Evolutionary conservation across 1,140 invertebrate species (phyloP), one percentile per base, ranked within the genome.

Genomic region (Drosophila arizonae): DNA sequence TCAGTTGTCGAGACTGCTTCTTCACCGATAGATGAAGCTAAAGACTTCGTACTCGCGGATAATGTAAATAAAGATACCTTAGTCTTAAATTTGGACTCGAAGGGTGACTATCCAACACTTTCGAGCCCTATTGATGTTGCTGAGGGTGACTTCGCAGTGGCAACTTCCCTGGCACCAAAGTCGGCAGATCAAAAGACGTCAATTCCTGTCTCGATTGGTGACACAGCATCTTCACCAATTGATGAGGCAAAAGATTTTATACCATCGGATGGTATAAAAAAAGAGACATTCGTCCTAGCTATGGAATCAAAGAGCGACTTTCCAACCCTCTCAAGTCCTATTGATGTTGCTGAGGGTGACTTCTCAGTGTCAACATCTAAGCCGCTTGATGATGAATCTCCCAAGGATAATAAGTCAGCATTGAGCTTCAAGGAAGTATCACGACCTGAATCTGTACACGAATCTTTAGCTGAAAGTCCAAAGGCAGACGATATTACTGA

Each of bases 281-380:
- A 43, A 6, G 46, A 75, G 0, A 61, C 62, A 41, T 57, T 73
- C 4, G 52, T 10, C 4, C 57, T 84, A 8, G 45, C 43, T 9
- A 41, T 86, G 0, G 63, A 75, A 33, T 8, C 67, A 0, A 56
- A 39, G 2, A 68, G 57, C 11, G 62, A 75, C 28, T 55, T 90
- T 10, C 79, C 77, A 46, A 90, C 87, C 2, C 60, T 76, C 9
- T 90, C 88, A 4, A 90, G 87, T 50, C 88, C 87, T 10, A 81
- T 90, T 21, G 87, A 90, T 15, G 80, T 90, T 28, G 88, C 80
- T 45, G 79, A 81, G 6, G 87, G 82, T 2, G 68, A 90, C 61
- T 90, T 90, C 26, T 15, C 55, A 33, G 11, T 28, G 13, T 26
- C 52, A 30, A 36, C 46, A 3, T 15, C 21, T 0, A 64, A 13